Percentiles rank a stretch among this genome's conserved stretches.
phyloP scores from a whole-genome alignment of 2,888 invertebrate genomes.

The Eutolmus rufibarbis region DNA sequence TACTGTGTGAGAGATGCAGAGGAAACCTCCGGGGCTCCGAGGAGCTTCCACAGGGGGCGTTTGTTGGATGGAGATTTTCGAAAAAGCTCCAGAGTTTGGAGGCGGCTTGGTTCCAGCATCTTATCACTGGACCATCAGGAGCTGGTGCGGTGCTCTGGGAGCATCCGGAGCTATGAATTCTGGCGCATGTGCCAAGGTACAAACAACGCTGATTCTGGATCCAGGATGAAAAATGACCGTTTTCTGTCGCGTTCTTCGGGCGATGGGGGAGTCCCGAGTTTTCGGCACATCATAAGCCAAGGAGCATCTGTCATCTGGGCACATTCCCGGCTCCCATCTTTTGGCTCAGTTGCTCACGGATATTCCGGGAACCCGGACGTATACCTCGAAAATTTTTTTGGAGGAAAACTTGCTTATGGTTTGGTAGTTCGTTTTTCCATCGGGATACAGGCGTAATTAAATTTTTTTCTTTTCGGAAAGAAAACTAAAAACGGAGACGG shows the following conservation, averaged over 20 bases:
- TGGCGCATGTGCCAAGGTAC: slow-evolving; percentile 21
- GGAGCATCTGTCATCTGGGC: slow-evolving; percentile 30
- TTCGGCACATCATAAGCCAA: slow-evolving; percentile 36
- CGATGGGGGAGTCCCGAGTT: neutral
- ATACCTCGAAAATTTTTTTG: neutral
- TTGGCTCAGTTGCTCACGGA: slow-evolving; percentile 32
- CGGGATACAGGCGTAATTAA: neutral
- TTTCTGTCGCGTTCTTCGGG: neutral
- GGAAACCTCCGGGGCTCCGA: neutral
- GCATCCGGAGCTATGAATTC: neutral
- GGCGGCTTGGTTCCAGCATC: neutral
- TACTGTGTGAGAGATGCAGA: neutral
- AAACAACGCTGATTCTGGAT: slow-evolving; percentile 19
- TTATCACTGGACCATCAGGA: neutral
- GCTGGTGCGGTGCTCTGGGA: neutral
- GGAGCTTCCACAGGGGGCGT: slow-evolving; percentile 3
- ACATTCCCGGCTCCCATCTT: slow-evolving; percentile 6
- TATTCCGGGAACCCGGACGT: slow-evolving; percentile 21
- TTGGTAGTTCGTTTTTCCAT: neutral
- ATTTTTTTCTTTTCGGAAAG: neutral
- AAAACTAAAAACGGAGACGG: neutral
- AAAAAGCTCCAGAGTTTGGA: slow-evolving; percentile 10
- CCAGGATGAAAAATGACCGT: slow-evolving; percentile 32
- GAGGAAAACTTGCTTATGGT: neutral
- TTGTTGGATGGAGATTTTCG: neutral